Evolutionary conservation across 2,888 invertebrate genomes (phyloP).

Genomic region (Dryomyza anilis): DNA sequence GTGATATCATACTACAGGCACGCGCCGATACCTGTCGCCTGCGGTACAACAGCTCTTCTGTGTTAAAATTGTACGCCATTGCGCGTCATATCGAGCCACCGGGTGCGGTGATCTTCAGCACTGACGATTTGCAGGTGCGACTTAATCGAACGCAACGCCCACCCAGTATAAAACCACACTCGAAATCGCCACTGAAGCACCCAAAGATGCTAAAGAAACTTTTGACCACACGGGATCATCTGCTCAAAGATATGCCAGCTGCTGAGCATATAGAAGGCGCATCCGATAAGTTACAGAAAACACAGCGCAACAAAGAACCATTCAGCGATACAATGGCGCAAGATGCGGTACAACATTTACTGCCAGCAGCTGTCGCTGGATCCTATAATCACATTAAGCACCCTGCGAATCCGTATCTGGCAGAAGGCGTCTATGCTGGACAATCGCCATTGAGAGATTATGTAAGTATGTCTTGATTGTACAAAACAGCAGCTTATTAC

Average conservation of each 20-base stretch:
- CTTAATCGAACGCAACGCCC: conserved; percentile 61
- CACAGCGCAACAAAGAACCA: conserved; percentile 41
- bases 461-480: conserved; percentile 40
- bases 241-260: conserved; percentile 46
- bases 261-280: conserved; percentile 26
- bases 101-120: conserved; percentile 75
- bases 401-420: conserved; percentile 38
- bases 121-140: conserved; percentile 61
- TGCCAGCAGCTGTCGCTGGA: conserved; percentile 31
- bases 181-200: conserved; percentile 56
- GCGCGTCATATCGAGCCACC: conserved; percentile 70
- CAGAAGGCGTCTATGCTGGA: conserved; percentile 34
- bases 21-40: conserved; percentile 70
- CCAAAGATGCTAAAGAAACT: conserved; percentile 60
- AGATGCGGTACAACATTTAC: conserved; percentile 44
- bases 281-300: conserved; percentile 31
- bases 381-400: conserved; percentile 32
- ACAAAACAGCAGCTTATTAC: background rate
- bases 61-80: conserved; percentile 69
- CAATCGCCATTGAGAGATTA: conserved; percentile 40
- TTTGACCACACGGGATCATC: conserved; percentile 50
- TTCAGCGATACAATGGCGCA: conserved; percentile 38
- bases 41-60: conserved; percentile 72
- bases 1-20: conserved; percentile 59
- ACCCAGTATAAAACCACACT: conserved; percentile 44